These are phyloP conservation scores for Notospermus geniculatus DNA, from an alignment of 1,140 invertebrate genomes.

Conservation along the genomic window DNA sequence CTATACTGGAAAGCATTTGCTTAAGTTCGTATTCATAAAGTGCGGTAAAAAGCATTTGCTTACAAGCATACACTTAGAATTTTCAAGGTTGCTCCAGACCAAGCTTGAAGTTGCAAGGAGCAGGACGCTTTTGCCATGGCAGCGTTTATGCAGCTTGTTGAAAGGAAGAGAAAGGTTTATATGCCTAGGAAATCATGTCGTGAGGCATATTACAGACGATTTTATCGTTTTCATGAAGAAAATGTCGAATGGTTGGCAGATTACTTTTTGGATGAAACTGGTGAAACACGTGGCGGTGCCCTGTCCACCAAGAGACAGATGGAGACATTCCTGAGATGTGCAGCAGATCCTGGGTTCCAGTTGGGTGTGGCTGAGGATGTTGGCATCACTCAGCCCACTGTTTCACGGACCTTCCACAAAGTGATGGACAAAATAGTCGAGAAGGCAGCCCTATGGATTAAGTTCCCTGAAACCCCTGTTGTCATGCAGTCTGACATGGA, in stretches of 20 bases:
- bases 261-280: slow-evolving; percentile 3
- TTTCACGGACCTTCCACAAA: not conserved
- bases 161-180: no score
- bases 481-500: not conserved
- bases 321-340: not conserved
- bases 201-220: not conserved
- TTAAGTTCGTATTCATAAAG: no score
- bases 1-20: no score
- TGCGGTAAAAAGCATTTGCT: no score
- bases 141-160: no score
- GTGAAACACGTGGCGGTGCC: not conserved
- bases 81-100: no score
- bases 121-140: no score
- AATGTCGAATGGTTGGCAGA: slow-evolving; percentile 4
- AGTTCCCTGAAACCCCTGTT: not conserved
- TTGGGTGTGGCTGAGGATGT: slow-evolving; percentile 1
- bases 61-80: no score
- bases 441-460: not conserved
- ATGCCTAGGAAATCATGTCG: no score
- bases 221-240: not conserved
- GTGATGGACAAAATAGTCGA: not conserved
- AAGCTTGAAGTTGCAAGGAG: no score
- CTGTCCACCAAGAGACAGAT: not conserved
- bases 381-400: slow-evolving; percentile 3
- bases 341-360: slow-evolving; percentile 4